Evolutionary conservation across 2,113 vertebrate species (phyloP).

Genomic region (Haemorhous mexicanus): DNA sequence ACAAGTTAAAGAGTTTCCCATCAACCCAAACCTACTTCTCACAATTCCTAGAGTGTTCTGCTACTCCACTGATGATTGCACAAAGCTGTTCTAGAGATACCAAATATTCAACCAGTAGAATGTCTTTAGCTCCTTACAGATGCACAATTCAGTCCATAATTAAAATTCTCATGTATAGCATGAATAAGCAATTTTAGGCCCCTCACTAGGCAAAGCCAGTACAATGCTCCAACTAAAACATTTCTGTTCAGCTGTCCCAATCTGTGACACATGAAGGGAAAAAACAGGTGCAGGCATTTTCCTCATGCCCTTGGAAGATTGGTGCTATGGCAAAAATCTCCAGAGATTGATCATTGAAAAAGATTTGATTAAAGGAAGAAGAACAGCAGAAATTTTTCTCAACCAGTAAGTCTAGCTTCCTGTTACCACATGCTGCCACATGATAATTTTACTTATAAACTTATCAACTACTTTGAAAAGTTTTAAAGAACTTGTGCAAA

Average conservation of each 20-base stretch:
- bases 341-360: neutral
- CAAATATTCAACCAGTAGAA: neutral
- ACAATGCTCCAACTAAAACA: neutral
- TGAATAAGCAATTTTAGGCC: neutral
- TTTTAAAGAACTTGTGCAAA: neutral
- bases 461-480: neutral
- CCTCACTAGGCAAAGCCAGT: neutral
- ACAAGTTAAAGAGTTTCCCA: neutral
- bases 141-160: neutral
- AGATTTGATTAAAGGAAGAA: neutral
- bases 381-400: neutral
- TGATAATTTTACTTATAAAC: neutral
- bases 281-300: neutral
- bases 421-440: neutral
- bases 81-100: neutral
- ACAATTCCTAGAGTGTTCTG: neutral
- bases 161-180: neutral
- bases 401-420: neutral
- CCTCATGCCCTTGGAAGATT: neutral
- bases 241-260: neutral
- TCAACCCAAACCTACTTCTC: neutral
- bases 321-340: neutral
- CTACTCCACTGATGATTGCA: neutral
- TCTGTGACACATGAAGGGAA: neutral
- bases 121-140: neutral